Evolutionary conservation across 2,113 vertebrate species (phyloP).

Genomic region (Tachysurus vachellii): DNA sequence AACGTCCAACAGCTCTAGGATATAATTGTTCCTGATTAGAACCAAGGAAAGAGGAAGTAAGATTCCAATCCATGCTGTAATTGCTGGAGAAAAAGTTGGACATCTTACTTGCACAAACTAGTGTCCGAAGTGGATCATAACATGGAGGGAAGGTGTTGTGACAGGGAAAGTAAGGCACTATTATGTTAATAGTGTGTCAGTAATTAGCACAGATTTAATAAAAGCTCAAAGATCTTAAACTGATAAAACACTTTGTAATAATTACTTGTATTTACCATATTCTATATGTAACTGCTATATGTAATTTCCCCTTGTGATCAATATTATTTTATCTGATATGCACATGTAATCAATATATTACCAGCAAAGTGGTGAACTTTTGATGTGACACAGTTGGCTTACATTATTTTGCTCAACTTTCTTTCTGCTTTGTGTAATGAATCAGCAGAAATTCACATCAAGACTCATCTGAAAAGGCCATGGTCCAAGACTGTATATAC

Average conservation of each 20-base stretch:
- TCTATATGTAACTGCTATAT: neutral
- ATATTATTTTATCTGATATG: too few relatives aligned
- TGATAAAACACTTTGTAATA: slow-evolving; percentile 1
- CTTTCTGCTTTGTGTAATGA: neutral
- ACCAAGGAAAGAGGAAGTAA: slow-evolving; percentile 49
- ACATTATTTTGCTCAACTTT: neutral
- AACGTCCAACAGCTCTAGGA: slow-evolving; percentile 34
- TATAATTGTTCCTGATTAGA: slow-evolving; percentile 57
- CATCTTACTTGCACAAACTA: slow-evolving; percentile 94
- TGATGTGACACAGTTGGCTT: neutral
- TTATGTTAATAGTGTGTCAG: slow-evolving; percentile 73
- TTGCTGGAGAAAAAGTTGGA: slow-evolving; percentile 57
- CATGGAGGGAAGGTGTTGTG: slow-evolving; percentile 64
- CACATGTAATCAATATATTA: neutral
- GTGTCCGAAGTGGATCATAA: slow-evolving; percentile 81
- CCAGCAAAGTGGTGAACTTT: neutral
- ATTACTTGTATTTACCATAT: neutral
- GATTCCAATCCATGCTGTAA: slow-evolving; percentile 64
- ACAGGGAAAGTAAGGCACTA: slow-evolving; percentile 75
- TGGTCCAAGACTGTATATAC: neutral
- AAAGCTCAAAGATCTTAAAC: neutral
- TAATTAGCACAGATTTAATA: slow-evolving; percentile 31
- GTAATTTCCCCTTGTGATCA: neutral
- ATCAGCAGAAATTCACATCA: neutral
- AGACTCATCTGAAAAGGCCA: neutral